Evolutionary conservation across 2,888 invertebrate species (phyloP), one percentile per base, ranked within the genome.

Genomic region (Calliopum simillimum): DNA sequence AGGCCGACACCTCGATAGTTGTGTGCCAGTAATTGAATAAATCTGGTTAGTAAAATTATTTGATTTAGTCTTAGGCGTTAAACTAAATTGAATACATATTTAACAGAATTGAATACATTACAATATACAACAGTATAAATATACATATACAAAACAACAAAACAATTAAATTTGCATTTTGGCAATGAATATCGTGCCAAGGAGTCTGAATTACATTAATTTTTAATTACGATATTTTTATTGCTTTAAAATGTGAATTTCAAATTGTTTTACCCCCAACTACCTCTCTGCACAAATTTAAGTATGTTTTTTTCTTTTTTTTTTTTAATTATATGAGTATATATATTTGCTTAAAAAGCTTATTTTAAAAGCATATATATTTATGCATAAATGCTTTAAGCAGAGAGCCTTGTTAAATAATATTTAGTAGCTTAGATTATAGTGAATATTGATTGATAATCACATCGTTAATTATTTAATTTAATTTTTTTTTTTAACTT

Each of bases 161-260:
- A 13, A 44, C 33, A 33, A 12, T 33, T 33, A 8, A 33, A 33
- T 33, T 33, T 11, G 62, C 70, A 71, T 61, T 71, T 69, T 62
- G 43, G 56, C 59, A 61, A 55, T 46, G 63, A 55, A 63, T 61
- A 23, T 51, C 68, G 82, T 82, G 80, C 79, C 76, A 79, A 81
- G 85, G 86, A 85, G 86, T 86, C 86, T 86, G 86, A 86, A 86
- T 82, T 86, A 85, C 84, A 86, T 84, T 83, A 83, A 81, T 83
- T 84, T 83, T 84, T 81, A 84, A 83, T 80, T 82, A 80, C 83
- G 81, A 77, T 77, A 74, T 62, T 73, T 71, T 16, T 53, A 16
- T 55, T 63, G 67, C 61, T 51, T 4, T 21, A 72, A 72, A 59
- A 58, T 67, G 67, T 59, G 16, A 19, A 25, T 47, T n/a, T 49